Conservation (phyloP, 2,888 invertebrate genomes). For the Pherbina coryleti region DNA sequence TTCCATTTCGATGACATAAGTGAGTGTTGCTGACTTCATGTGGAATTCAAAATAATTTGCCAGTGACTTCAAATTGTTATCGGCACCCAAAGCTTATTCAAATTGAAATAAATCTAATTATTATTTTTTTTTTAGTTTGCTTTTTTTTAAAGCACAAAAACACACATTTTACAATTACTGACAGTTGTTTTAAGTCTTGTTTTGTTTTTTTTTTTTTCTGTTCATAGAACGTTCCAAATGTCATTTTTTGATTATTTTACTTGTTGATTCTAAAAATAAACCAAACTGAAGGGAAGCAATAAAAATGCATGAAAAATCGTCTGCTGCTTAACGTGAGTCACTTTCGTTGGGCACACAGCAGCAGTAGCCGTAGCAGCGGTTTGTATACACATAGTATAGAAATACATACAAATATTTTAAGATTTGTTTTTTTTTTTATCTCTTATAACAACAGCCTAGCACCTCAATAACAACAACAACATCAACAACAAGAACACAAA, state of each 20-base stretch:
- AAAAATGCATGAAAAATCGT: constrained; percentile 29
- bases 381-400: background rate
- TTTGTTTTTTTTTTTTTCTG: no score
- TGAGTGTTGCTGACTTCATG: no score
- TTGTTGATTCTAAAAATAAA: constrained; percentile 29
- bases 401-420: background rate
- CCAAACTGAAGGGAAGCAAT: constrained; percentile 8
- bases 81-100: no score
- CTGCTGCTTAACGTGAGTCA: constrained; percentile 35
- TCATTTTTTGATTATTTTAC: background rate
- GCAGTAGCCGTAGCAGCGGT: background rate
- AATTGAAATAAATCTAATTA: no score
- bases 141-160: no score
- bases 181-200: no score
- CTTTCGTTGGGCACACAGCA: constrained; percentile 5
- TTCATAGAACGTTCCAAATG: no score
- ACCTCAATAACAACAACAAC: constrained; percentile 18
- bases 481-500: background rate
- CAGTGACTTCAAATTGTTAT: no score
- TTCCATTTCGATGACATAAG: no score
- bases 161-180: no score
- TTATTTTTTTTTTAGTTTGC: no score
- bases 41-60: no score
- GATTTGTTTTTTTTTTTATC: background rate
- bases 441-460: background rate